These are phyloP conservation scores for Siphlonurus alternatus DNA, from an alignment of 2,888 invertebrate species.

Conservation along the genomic window DNA sequence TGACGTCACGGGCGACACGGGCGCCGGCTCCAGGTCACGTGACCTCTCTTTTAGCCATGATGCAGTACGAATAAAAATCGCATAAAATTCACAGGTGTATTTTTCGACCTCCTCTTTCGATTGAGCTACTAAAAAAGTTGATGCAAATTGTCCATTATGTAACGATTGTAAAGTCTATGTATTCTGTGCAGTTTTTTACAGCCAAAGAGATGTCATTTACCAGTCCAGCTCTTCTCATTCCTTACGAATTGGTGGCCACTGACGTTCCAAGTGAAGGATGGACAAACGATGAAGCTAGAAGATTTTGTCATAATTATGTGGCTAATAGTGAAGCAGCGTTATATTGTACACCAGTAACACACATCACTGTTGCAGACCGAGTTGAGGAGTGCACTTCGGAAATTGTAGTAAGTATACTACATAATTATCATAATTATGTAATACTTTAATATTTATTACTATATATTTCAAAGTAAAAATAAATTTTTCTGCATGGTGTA, in stretches of 20 bases:
- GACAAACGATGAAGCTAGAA: slow-evolving; percentile 16
- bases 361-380: slow-evolving; percentile 6
- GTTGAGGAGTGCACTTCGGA: slow-evolving; percentile 9
- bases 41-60: too few relatives aligned
- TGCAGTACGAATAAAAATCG: too few relatives aligned
- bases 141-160: too few relatives aligned
- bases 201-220: background rate
- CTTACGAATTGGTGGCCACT: slow-evolving; percentile 5
- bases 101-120: too few relatives aligned
- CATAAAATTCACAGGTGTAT: too few relatives aligned
- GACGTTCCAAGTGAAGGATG: slow-evolving; percentile 12
- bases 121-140: too few relatives aligned
- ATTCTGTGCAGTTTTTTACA: slow-evolving; percentile 11
- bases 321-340: slow-evolving; percentile 5
- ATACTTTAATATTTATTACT: too few relatives aligned
- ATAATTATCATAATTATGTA: background rate
- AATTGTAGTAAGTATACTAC: slow-evolving; percentile 4
- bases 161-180: too few relatives aligned
- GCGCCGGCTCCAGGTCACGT: too few relatives aligned
- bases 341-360: slow-evolving; percentile 4
- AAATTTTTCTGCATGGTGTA: too few relatives aligned
- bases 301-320: slow-evolving; percentile 14
- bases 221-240: background rate
- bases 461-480: too few relatives aligned
- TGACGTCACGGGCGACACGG: too few relatives aligned